Percentiles rank a stretch among this genome's conserved stretches.
phyloP scores from a whole-genome alignment of 2,797 vertebrate species.

The Hoplostethus atlanticus region DNA sequence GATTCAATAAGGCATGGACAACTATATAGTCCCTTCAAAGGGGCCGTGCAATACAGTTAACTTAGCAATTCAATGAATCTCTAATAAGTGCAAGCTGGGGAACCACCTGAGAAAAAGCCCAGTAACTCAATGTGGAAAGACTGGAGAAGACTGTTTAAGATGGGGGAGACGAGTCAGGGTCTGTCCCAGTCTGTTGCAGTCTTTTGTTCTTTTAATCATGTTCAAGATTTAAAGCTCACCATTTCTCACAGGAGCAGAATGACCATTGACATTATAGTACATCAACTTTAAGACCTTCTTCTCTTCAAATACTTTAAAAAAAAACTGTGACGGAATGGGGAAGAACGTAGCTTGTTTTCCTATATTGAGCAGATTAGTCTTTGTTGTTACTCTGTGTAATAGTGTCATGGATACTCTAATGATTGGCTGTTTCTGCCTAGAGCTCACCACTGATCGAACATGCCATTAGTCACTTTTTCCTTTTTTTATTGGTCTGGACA shows the following conservation, averaged over 20 bases:
- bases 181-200: slow-evolving; percentile 28
- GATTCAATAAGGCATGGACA: slow-evolving; percentile 53
- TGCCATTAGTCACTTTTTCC: not conserved
- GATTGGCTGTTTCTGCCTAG: no score
- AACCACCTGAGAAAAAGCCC: slow-evolving; percentile 26
- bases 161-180: slow-evolving; percentile 30
- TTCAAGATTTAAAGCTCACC: slow-evolving; percentile 32
- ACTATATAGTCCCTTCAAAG: slow-evolving; percentile 59
- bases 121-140: slow-evolving; percentile 29
- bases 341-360: not conserved
- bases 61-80: slow-evolving; percentile 78
- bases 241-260: slow-evolving; percentile 7
- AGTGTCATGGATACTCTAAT: not conserved
- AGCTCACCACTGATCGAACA: not conserved
- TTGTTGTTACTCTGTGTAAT: not conserved
- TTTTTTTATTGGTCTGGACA: slow-evolving; percentile 27
- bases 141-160: slow-evolving; percentile 37
- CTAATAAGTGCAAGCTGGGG: slow-evolving; percentile 38
- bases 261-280: not conserved
- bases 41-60: slow-evolving; percentile 54
- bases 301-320: not conserved
- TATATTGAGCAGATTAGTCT: not conserved
- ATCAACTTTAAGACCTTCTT: not conserved
- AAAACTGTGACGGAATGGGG: not conserved
- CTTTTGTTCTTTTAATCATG: slow-evolving; percentile 46